These are phyloP conservation scores for Pardosa pseudoannulata DNA, from an alignment of 2,888 invertebrate genomes.

Conservation along the genomic window DNA sequence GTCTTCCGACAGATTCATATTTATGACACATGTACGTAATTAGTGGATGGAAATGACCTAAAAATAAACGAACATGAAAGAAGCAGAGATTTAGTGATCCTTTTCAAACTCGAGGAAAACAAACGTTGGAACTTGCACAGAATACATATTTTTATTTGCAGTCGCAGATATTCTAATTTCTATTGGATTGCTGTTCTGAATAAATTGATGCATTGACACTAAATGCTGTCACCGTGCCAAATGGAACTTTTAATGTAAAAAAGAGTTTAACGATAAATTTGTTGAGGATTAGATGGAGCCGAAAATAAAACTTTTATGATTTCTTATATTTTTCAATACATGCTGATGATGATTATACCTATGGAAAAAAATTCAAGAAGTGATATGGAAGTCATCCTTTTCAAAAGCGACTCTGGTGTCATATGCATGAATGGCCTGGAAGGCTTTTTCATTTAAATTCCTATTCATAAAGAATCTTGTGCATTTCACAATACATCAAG, in stretches of 20 bases:
- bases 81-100: neutral
- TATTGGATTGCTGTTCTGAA: slow-evolving; percentile 7
- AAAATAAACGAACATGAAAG: neutral
- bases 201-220: neutral
- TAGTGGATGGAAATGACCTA: neutral
- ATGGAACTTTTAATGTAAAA: neutral
- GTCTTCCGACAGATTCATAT: neutral
- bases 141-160: neutral
- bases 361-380: neutral
- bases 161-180: neutral
- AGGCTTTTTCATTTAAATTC: too few species aligned
- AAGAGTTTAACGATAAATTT: neutral
- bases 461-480: too few species aligned
- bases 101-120: neutral
- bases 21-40: neutral
- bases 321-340: neutral
- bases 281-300: neutral
- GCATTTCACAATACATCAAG: too few species aligned
- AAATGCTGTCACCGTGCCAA: neutral
- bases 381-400: neutral
- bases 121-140: neutral
- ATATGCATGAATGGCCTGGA: too few species aligned
- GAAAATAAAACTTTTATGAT: neutral
- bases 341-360: neutral
- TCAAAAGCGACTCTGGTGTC: neutral